Conservation (phyloP, 2,113 vertebrate species). For the Indicator indicator region DNA sequence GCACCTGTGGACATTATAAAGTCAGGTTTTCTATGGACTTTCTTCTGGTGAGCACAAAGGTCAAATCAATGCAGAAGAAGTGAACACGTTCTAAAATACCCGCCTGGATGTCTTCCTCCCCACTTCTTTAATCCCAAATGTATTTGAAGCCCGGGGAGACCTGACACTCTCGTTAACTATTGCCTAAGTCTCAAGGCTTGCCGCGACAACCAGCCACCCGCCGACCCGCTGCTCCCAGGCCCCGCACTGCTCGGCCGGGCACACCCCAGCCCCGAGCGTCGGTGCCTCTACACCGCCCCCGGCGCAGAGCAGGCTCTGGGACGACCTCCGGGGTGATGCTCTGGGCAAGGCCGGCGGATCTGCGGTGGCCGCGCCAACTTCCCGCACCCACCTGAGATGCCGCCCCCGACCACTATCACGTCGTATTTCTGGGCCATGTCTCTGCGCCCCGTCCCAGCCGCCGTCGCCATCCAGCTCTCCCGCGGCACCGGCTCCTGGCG, state of each 20-base stretch:
- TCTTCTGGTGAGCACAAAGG: background rate
- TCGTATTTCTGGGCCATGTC: conserved; percentile 19
- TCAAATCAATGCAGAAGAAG: background rate
- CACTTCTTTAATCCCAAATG: rapidly evolving
- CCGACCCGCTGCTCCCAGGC: too few relatives aligned
- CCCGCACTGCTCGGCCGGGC: background rate
- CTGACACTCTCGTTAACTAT: rapidly evolving
- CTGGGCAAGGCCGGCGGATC: background rate
- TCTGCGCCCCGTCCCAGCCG: background rate
- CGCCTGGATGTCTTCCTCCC: rapidly evolving
- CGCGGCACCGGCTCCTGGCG: background rate
- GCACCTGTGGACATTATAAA: background rate
- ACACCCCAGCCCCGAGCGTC: background rate
- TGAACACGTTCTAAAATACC: rapidly evolving
- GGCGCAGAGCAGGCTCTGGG: background rate
- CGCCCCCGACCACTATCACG: conserved; percentile 46
- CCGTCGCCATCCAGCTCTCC: background rate
- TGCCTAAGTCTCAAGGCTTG: background rate
- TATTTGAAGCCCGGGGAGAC: too few relatives aligned
- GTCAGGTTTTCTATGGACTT: background rate
- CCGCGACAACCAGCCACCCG: background rate
- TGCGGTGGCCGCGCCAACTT: too few relatives aligned
- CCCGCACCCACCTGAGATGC: conserved; percentile 38
- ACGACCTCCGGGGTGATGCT: background rate
- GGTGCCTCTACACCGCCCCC: background rate